phyloP scores from a whole-genome alignment of 2,797 vertebrate genomes.

The Tragelaphus oryx region DNA sequence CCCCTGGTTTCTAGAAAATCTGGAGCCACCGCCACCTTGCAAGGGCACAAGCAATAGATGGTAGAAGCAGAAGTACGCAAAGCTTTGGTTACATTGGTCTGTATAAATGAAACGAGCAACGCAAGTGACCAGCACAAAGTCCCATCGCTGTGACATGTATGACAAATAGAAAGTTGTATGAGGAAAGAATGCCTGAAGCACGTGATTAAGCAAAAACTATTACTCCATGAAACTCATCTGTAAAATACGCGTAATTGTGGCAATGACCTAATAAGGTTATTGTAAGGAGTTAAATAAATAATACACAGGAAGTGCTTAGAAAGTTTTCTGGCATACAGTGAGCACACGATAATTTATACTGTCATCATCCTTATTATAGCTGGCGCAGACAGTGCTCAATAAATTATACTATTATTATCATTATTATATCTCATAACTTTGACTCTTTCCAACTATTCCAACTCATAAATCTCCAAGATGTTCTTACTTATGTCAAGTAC shows the following conservation, averaged over 20 bases:
- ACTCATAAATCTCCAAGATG: slow-evolving; percentile 27
- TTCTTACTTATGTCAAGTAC: neutral
- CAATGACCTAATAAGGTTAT: neutral
- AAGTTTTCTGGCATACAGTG: neutral
- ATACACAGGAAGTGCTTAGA: neutral
- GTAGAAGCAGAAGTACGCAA: neutral
- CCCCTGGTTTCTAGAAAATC: neutral
- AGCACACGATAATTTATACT: neutral
- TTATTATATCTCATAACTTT: neutral
- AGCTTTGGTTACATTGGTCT: neutral
- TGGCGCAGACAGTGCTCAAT: neutral
- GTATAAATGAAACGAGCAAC: neutral
- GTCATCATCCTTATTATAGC: neutral
- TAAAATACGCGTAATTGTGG: neutral
- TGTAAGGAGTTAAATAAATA: neutral
- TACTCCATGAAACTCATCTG: neutral
- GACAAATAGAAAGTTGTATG: neutral
- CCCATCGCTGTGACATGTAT: neutral
- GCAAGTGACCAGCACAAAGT: neutral
- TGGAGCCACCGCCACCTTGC: neutral
- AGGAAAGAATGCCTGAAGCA: slow-evolving; percentile 4
- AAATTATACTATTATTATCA: slow-evolving; percentile 39
- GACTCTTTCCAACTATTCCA: neutral
- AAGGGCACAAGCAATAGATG: neutral
- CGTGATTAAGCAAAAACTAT: slow-evolving; percentile 3